Evolutionary conservation across 2,797 vertebrate genomes (phyloP).

Genomic region (Sus cebifrons): DNA sequence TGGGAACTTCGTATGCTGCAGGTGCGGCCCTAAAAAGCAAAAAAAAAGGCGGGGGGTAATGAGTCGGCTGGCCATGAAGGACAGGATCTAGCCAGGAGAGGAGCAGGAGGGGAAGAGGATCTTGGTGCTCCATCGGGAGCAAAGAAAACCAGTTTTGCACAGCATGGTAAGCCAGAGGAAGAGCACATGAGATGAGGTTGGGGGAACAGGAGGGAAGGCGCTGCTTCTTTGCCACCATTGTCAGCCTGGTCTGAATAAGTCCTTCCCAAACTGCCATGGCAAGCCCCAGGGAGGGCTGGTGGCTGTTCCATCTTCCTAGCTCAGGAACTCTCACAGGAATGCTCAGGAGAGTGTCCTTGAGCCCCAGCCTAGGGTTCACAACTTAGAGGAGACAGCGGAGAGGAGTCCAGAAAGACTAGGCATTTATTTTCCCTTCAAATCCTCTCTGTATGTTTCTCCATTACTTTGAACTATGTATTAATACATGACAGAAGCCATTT

Average conservation of each 20-base stretch:
- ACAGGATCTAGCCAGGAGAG: not conserved
- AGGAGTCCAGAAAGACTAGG: not conserved
- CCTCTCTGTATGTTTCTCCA: conserved; percentile 62
- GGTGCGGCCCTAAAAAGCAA: no score
- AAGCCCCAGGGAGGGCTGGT: not conserved
- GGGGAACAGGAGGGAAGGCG: not conserved
- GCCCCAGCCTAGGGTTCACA: not conserved
- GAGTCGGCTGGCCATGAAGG: not conserved
- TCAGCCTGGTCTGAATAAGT: conserved; percentile 9
- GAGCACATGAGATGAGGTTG: not conserved
- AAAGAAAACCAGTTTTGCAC: conserved; percentile 1
- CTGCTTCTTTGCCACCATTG: conserved; percentile 1
- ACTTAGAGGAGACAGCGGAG: not conserved
- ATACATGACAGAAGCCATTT: conserved; percentile 82
- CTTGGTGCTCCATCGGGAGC: not conserved
- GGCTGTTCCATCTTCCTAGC: not conserved
- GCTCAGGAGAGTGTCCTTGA: not conserved
- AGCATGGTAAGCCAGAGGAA: not conserved
- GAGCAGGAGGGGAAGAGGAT: not conserved
- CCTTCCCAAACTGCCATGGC: not conserved
- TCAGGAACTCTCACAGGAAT: not conserved
- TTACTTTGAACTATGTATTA: conserved; percentile 82
- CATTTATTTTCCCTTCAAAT: conserved; percentile 62
- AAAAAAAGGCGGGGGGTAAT: not conserved
- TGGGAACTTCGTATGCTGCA: no score